Evolutionary conservation across 2,888 invertebrate species (phyloP).

Genomic region (Epinotia nisella): DNA sequence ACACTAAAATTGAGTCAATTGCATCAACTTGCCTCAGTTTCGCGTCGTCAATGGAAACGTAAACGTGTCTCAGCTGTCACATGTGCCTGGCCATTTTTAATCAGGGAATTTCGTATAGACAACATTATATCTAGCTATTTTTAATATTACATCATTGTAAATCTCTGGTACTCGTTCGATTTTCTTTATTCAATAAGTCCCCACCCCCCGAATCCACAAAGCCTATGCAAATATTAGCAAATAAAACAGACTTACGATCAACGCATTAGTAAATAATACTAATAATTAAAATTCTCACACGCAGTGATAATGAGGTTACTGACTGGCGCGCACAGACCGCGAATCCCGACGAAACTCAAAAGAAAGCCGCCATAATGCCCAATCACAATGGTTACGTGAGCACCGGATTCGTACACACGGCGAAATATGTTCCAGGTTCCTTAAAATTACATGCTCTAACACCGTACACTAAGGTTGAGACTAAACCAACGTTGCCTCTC

Average conservation of each 20-base stretch:
- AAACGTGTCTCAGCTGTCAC: no score
- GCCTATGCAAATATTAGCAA: constrained; percentile 17
- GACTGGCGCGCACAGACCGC: constrained; percentile 49
- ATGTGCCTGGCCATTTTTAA: no score
- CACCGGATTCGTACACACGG: constrained; percentile 29
- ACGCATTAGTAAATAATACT: constrained; percentile 13
- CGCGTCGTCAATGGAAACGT: no score
- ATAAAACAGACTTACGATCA: constrained; percentile 11
- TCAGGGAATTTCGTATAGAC: no score
- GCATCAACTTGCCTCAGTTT: no score
- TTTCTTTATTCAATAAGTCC: no score
- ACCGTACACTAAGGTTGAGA: neutral
- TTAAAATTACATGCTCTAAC: neutral
- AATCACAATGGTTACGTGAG: constrained; percentile 43
- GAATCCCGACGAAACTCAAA: constrained; percentile 37
- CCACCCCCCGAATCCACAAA: no score
- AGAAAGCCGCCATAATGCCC: constrained; percentile 40
- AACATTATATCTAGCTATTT: no score
- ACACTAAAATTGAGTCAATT: no score
- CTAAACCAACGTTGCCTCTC: neutral
- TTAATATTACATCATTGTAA: no score
- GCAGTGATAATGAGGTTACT: constrained; percentile 61
- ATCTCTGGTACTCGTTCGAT: no score
- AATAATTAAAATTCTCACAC: constrained; percentile 59
- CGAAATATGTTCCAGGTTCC: neutral